Conservation (phyloP, 2,113 vertebrate species). For the Aix galericulata region DNA sequence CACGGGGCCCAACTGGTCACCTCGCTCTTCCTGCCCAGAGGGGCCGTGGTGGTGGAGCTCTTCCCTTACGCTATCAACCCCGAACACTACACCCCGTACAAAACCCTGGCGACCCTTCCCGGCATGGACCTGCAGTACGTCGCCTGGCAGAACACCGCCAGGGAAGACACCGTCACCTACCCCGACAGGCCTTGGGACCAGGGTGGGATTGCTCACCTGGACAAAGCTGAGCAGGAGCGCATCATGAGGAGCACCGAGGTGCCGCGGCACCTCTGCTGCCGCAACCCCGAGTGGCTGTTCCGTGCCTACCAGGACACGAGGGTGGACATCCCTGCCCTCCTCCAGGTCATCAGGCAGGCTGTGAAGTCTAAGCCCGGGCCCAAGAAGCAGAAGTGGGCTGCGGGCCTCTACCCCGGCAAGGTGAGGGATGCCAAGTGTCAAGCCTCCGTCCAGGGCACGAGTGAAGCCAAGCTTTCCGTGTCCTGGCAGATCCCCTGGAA, state of each 20-base stretch:
- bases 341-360: slow-evolving; percentile 82
- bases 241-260: slow-evolving; percentile 91
- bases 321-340: slow-evolving; percentile 88
- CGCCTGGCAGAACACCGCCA: slow-evolving; percentile 88
- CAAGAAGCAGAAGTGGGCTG: slow-evolving; percentile 80
- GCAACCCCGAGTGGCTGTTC: slow-evolving; percentile 97
- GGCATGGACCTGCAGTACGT: slow-evolving; percentile 96
- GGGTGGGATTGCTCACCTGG: slow-evolving; percentile 91
- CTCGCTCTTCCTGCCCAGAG: slow-evolving; percentile 91
- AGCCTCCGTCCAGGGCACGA: slow-evolving; percentile 86
- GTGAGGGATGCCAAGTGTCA: slow-evolving; percentile 92
- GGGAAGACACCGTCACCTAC: slow-evolving; percentile 86
- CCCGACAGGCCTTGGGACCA: slow-evolving; percentile 94
- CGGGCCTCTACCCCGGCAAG: slow-evolving; percentile 88
- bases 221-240: slow-evolving; percentile 87
- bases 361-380: slow-evolving; percentile 82
- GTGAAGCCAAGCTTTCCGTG: slow-evolving; percentile 88
- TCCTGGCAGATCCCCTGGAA: slow-evolving; percentile 99
- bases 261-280: slow-evolving; percentile 91
- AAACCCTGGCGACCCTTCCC: slow-evolving; percentile 90
- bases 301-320: slow-evolving; percentile 97
- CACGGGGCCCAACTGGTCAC: slow-evolving; percentile 94
- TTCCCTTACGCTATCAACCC: slow-evolving; percentile 95
- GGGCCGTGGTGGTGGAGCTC: slow-evolving; percentile 90
- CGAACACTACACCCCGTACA: slow-evolving; percentile 96